Base-by-base conservation (phyloP, 1,140 invertebrate species). In the Arion vulgaris region DNA sequence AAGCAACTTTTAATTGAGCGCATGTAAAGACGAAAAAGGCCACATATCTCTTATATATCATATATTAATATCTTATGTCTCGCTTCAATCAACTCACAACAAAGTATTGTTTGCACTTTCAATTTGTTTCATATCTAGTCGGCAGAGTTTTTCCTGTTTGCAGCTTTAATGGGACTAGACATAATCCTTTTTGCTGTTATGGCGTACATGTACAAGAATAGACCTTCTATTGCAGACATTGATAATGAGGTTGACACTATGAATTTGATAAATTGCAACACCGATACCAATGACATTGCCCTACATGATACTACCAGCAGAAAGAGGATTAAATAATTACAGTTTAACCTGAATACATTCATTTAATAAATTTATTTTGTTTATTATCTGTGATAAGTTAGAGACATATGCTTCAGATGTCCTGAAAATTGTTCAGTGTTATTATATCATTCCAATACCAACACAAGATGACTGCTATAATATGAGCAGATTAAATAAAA, bases 121-220 rank as follows among this genome's bases (percentile, higher is more conserved):
- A n/a, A 45, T 75, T 41, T 73, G 15, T 69, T 80, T 88, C 85
- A 89, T 88, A 94, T 94, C 77, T 93, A 97, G 96, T 94, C 95
- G 36, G 94, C 94, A 39, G 96, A 98, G 90, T 97, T 98, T 91
- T 96, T 97, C 92, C 91, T 98, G 0, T 98, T 97, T 91, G 96
- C 96, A 68, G 95, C 93, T 0, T 92, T 98, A 0, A 98, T 98
- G 96, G 91, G 95, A 69, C 87, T 94, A 0, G 96, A 96, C 86
- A 96, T 97, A 93, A 53, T 96, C 0, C 91, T 98, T 34, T 98
- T 98, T 89, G 94, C 94, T 68, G 89, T 95, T 0, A 95, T 98
- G 94, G 95, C 96, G 0, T 89, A 85, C 74, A 91, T 89, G 82
- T 94, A 94, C 87, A 91, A 88, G 34, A 76, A 32, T 32, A 45